These are phyloP conservation scores for Aegotheles bennettii DNA, from an alignment of 2,113 vertebrate species.

Conservation along the genomic window DNA sequence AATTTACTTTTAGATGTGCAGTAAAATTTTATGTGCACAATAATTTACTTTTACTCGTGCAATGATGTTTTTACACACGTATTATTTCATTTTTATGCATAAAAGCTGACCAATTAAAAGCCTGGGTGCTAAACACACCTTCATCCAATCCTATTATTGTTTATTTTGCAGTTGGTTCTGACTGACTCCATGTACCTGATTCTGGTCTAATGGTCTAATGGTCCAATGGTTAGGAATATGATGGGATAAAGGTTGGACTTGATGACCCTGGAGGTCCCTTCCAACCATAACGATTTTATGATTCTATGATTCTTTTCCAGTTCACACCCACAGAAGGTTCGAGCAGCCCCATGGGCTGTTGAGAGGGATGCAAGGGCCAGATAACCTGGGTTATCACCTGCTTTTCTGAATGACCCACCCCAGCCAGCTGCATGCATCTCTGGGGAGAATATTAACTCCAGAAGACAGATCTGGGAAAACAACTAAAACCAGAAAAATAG, in stretches of 20 bases:
- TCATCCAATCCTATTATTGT: neutral
- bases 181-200: neutral
- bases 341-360: neutral
- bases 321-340: fast-evolving
- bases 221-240: no score
- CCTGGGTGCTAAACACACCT: neutral
- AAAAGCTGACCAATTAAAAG: conserved; percentile 41
- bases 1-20: conserved; percentile 68
- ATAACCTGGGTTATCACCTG: neutral
- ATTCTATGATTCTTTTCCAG: no score
- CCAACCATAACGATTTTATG: no score
- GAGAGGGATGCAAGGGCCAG: neutral
- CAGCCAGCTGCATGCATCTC: neutral
- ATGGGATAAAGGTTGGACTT: no score
- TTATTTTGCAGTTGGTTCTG: neutral
- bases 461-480: neutral
- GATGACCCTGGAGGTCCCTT: no score
- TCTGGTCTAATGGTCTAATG: no score
- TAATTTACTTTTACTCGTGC: conserved; percentile 64
- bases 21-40: conserved; percentile 63
- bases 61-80: conserved; percentile 42
- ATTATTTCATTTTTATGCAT: conserved; percentile 51
- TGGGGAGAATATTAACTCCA: neutral
- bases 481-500: neutral
- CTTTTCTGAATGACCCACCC: neutral